These are phyloP conservation scores for Arnoldichthys spilopterus DNA, from an alignment of 2,797 vertebrate genomes.

Conservation along the genomic window DNA sequence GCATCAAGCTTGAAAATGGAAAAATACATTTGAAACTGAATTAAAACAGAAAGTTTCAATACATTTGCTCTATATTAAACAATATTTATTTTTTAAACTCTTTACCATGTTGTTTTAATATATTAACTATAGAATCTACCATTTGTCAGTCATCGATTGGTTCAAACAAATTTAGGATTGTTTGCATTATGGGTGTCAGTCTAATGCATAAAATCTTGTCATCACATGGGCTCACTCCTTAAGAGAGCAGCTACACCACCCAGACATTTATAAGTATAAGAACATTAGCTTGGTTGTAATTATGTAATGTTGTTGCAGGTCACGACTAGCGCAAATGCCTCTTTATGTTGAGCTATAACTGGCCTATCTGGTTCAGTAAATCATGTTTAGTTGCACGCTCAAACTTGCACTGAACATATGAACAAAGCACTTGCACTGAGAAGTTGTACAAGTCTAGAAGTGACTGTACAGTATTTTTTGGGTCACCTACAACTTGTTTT, in stretches of 20 bases:
- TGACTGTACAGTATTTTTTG: neutral
- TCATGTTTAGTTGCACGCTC: neutral
- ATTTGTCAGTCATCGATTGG: neutral
- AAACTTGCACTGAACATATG: neutral
- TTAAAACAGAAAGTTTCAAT: too few relatives aligned
- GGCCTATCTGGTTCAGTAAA: neutral
- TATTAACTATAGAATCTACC: neutral
- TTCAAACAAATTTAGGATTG: neutral
- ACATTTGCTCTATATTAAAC: neutral
- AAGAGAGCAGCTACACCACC: neutral
- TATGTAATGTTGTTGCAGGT: slow-evolving; percentile 21
- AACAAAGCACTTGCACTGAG: neutral
- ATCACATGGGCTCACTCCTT: neutral
- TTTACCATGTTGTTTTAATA: neutral
- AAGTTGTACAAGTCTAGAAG: neutral
- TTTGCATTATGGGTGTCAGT: neutral
- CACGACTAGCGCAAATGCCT: slow-evolving; percentile 8
- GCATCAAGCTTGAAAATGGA: neutral
- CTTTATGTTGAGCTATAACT: neutral
- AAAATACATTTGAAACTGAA: neutral
- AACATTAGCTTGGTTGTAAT: slow-evolving; percentile 1
- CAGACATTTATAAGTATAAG: neutral
- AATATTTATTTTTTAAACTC: neutral
- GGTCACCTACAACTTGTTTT: neutral
- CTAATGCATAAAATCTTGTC: neutral